Conservation (phyloP, 1,140 invertebrate species). For the Ceratosolen fusciceps region DNA sequence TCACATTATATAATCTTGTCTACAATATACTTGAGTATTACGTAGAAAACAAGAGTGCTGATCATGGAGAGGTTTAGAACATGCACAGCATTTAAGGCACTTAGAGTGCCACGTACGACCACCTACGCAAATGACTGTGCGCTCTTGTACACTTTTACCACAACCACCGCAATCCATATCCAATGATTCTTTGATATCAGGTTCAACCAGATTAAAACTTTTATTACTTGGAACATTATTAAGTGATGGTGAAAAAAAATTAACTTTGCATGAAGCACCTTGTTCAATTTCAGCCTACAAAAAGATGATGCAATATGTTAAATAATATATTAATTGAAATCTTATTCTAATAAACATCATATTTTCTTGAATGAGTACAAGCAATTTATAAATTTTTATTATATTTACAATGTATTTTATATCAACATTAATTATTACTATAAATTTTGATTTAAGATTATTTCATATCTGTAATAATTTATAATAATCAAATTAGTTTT, state of each 20-base stretch:
- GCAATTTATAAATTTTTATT: too few species aligned
- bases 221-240: conserved; percentile 6
- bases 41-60: conserved; percentile 69
- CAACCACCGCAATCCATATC: conserved; percentile 70
- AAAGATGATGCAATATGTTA: background rate
- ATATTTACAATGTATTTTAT: too few species aligned
- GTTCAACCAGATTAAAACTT: background rate
- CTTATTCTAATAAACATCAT: too few species aligned
- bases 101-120: conserved; percentile 69
- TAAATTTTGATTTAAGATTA: too few species aligned
- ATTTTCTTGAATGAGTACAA: too few species aligned
- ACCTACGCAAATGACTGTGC: conserved; percentile 68
- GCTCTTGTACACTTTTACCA: conserved; percentile 66
- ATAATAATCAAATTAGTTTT: too few species aligned
- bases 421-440: too few species aligned
- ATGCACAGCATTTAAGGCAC: conserved; percentile 68
- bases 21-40: conserved; percentile 67
- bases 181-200: conserved; percentile 40
- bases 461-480: too few species aligned
- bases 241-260: conserved; percentile 4
- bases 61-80: conserved; percentile 66
- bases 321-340: too few species aligned
- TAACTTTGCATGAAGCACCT: background rate
- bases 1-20: conserved; percentile 69
- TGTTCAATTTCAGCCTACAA: background rate